Evolutionary conservation across 53 echinoderm and acorn worm species (phyloP).

Genomic region (Crossaster papposus): DNA sequence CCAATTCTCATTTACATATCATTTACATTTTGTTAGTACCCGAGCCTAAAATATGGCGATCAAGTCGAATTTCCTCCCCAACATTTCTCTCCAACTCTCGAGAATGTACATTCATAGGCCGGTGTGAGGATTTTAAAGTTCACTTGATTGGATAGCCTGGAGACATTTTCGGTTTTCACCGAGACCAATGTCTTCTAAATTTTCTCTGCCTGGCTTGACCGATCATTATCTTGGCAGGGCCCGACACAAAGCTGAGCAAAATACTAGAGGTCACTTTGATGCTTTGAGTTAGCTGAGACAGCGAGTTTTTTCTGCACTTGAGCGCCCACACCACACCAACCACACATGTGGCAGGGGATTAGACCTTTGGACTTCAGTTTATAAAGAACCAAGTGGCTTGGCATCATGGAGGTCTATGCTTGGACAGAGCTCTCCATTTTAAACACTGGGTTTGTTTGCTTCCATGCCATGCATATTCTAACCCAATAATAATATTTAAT

Average conservation of each 20-base stretch:
- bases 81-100: background rate
- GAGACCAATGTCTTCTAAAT: conserved; percentile 9
- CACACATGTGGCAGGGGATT: background rate
- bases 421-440: background rate
- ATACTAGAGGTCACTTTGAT: conserved; percentile 33
- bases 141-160: conserved; percentile 17
- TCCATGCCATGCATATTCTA: conserved; percentile 33
- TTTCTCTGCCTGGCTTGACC: conserved; percentile 1
- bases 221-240: conserved; percentile 22
- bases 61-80: background rate
- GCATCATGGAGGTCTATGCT: background rate
- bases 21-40: background rate
- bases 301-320: conserved; percentile 13
- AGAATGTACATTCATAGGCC: background rate
- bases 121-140: background rate
- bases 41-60: background rate
- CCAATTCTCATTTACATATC: no score
- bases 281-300: conserved; percentile 16
- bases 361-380: conserved; percentile 46
- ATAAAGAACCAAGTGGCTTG: conserved; percentile 6
- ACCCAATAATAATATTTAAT: background rate
- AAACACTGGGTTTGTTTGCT: conserved; percentile 31
- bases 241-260: background rate
- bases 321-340: background rate
- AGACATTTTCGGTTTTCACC: conserved; percentile 13